These are phyloP conservation scores for Tineola bisselliella DNA, from an alignment of 2,888 invertebrate genomes.

Conservation along the genomic window DNA sequence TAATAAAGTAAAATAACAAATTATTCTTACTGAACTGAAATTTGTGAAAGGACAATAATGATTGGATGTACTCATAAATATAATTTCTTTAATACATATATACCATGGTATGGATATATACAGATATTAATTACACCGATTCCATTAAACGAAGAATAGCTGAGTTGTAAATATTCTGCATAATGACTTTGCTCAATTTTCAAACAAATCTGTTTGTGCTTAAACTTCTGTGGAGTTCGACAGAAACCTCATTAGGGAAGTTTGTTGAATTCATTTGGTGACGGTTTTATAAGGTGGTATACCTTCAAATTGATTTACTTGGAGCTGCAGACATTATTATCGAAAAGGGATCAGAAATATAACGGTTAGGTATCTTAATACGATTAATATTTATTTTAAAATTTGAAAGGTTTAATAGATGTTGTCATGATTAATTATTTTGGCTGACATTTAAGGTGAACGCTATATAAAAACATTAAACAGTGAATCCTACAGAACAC, in stretches of 20 bases:
- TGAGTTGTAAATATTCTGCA: background rate
- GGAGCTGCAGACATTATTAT: background rate
- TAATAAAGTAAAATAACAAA: no score
- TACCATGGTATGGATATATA: background rate
- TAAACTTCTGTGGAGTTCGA: background rate
- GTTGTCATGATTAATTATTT: no score
- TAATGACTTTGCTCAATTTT: conserved; percentile 7
- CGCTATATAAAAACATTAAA: background rate
- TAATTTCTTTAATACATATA: no score
- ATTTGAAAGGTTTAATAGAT: no score
- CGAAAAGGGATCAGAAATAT: no score
- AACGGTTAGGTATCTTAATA: no score
- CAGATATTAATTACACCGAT: background rate
- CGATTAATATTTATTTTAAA: no score
- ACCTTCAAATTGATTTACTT: background rate
- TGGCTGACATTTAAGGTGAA: no score
- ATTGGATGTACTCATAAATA: no score
- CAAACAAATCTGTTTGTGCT: background rate
- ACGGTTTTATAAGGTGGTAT: background rate
- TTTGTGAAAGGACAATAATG: no score
- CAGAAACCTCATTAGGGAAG: conserved; percentile 1
- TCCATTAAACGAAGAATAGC: background rate
- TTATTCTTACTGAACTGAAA: background rate
- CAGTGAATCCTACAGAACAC: background rate
- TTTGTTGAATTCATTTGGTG: conserved; percentile 3